A percentile compares a stretch with the other conserved stretches of the same genome.
phyloP scores from a whole-genome alignment of 2,113 vertebrate genomes.

The Tor tambroides region DNA sequence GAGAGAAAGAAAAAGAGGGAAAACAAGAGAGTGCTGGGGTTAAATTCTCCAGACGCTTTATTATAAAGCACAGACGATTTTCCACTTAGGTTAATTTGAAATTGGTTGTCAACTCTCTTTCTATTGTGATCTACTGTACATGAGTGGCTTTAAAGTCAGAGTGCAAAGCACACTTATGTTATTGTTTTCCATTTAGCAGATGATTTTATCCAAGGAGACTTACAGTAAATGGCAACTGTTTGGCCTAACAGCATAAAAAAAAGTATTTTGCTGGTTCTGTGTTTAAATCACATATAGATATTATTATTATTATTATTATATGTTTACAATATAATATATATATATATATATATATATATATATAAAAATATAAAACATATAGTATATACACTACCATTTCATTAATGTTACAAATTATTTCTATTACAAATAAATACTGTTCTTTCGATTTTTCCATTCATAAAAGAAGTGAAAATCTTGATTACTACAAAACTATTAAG shows the following conservation, averaged over 20 bases:
- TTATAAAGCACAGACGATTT: constrained; percentile 27
- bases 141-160: constrained; percentile 8
- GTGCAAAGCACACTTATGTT: constrained; percentile 5
- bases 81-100: constrained; percentile 14
- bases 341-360: too few relatives aligned
- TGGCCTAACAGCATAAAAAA: neutral
- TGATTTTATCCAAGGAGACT: constrained; percentile 2
- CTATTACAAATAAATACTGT: too few relatives aligned
- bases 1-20: neutral
- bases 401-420: too few relatives aligned
- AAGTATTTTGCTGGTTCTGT: neutral
- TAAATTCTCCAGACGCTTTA: constrained; percentile 21
- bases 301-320: neutral
- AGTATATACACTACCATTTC: too few relatives aligned
- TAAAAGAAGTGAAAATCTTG: too few relatives aligned
- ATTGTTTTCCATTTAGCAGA: constrained; percentile 14
- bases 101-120: neutral
- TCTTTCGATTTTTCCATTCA: too few relatives aligned
- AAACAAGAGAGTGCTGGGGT: constrained; percentile 1
- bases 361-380: too few relatives aligned
- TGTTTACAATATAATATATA: too few relatives aligned
- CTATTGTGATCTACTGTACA: constrained; percentile 23
- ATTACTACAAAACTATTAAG: too few relatives aligned
- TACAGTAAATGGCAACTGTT: neutral
- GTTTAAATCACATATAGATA: neutral